These are phyloP conservation scores for Mionectes olivaceus DNA, from an alignment of 2,797 vertebrate genomes.

Conservation along the genomic window DNA sequence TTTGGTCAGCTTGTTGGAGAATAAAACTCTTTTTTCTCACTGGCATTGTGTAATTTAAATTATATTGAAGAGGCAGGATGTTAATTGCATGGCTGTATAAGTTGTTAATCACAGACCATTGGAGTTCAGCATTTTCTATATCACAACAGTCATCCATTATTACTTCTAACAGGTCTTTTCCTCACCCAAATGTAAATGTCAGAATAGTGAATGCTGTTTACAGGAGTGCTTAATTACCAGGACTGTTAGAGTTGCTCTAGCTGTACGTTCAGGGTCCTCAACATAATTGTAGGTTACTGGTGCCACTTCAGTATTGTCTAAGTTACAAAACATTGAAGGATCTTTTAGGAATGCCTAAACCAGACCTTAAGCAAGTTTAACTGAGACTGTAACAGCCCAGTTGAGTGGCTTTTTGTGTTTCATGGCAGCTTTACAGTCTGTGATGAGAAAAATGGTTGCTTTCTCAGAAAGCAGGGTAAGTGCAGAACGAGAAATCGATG, in stretches of 20 bases:
- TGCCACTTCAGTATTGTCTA: background rate
- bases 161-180: background rate
- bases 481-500: background rate
- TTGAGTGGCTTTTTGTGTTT: background rate
- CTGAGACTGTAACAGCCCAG: background rate
- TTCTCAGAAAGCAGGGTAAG: background rate
- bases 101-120: background rate
- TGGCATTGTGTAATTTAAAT: background rate
- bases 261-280: background rate
- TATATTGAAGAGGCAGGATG: background rate
- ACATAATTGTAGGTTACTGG: background rate
- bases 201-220: background rate
- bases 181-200: background rate
- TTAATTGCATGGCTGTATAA: background rate
- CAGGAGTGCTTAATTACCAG: background rate
- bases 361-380: background rate
- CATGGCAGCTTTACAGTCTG: background rate
- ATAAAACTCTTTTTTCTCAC: background rate
- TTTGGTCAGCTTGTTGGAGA: background rate
- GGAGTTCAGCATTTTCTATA: background rate
- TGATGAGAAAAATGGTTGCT: background rate
- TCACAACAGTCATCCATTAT: background rate
- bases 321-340: background rate
- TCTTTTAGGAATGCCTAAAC: background rate
- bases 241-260: background rate